A percentile compares a stretch with the other conserved stretches of the same genome.
Evolutionary conservation across 35 echinoderm and acorn worm species (phyloP).

Genomic region (Amphiura filiformis): DNA sequence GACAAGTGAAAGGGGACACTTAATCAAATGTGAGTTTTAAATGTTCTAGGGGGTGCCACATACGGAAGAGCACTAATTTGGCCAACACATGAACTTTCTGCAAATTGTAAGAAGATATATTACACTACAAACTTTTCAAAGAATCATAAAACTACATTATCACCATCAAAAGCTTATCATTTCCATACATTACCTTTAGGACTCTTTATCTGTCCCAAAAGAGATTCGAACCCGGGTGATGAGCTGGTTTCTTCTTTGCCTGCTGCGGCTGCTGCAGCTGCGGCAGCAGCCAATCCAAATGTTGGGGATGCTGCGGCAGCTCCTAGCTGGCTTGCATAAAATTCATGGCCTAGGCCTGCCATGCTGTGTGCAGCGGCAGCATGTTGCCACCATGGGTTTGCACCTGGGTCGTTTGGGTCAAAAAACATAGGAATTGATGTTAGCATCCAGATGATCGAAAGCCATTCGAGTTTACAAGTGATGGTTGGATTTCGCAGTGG

Average conservation of each 20-base stretch:
- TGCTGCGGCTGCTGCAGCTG: constrained; percentile 8
- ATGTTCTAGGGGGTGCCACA: too few species aligned
- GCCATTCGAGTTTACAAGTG: too few species aligned
- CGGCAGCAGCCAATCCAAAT: constrained; percentile 4
- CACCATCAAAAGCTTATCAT: too few species aligned
- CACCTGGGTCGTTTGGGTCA: neutral
- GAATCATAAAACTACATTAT: too few species aligned
- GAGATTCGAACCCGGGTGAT: neutral
- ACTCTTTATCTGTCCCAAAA: neutral
- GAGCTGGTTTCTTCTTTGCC: neutral
- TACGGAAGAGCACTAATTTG: too few species aligned
- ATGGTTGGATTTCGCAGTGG: too few species aligned
- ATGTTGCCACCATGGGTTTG: constrained; percentile 30
- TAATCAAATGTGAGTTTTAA: too few species aligned
- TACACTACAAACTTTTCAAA: too few species aligned
- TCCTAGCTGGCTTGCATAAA: neutral
- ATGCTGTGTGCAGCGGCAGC: neutral
- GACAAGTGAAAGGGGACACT: too few species aligned
- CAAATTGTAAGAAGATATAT: too few species aligned
- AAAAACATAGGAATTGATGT: neutral
- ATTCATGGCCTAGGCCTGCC: neutral
- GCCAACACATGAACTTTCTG: too few species aligned
- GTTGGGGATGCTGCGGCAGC: constrained; percentile 3
- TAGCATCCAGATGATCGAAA: too few species aligned
- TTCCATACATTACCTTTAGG: neutral